Percentiles rank a stretch among this genome's conserved stretches.
phyloP scores from a whole-genome alignment of 2,888 invertebrate species.

The Metacarcinus magister region DNA sequence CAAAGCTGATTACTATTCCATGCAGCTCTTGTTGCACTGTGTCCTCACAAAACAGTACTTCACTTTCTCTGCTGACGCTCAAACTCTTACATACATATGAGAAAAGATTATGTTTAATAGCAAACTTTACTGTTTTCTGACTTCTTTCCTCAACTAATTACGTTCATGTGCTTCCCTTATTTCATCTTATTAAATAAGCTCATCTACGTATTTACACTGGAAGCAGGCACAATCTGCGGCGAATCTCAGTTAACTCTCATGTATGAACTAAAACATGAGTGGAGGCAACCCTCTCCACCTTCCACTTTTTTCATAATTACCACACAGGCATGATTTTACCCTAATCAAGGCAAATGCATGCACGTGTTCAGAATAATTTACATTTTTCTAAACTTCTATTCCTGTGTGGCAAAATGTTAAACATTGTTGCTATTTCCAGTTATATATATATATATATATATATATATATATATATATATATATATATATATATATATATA shows the following conservation, averaged over 20 bases:
- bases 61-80: background rate
- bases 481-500: too few relatives aligned
- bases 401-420: background rate
- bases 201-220: background rate
- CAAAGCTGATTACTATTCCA: slow-evolving; percentile 18
- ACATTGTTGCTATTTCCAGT: background rate
- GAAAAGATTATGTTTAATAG: background rate
- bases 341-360: slow-evolving; percentile 18
- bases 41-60: background rate
- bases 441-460: background rate
- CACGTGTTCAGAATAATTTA: background rate
- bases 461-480: too few relatives aligned
- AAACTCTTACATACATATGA: background rate
- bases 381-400: background rate
- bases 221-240: background rate
- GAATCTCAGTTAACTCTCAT: background rate
- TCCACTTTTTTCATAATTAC: background rate
- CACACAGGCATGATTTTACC: background rate
- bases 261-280: background rate
- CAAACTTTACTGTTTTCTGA: background rate
- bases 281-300: background rate
- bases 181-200: background rate
- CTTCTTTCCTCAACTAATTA: background rate
- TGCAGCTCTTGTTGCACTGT: background rate
- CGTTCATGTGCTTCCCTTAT: background rate